Conservation (phyloP, 2,888 invertebrate species). For the Oxystoma pomonae region DNA sequence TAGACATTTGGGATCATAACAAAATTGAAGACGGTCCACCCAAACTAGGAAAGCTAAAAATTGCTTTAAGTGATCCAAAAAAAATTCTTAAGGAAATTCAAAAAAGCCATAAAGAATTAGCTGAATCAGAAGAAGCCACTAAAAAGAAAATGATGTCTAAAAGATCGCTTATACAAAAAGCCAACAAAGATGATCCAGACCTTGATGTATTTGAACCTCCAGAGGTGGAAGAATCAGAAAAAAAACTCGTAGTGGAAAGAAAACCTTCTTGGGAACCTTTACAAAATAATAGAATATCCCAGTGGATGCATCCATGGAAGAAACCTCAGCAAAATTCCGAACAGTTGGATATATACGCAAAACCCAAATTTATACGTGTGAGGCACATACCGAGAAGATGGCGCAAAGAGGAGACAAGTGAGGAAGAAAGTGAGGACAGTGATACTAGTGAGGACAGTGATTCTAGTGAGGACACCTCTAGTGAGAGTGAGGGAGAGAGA, state of each 20-base stretch:
- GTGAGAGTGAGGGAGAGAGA: constrained; percentile 35
- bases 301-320: constrained; percentile 44
- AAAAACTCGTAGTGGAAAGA: constrained; percentile 42
- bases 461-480: constrained; percentile 23
- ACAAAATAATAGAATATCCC: constrained; percentile 44
- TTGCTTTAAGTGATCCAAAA: constrained; percentile 16
- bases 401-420: constrained; percentile 26
- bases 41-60: constrained; percentile 13
- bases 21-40: constrained; percentile 13
- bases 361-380: constrained; percentile 44
- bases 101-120: neutral
- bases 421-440: constrained; percentile 34
- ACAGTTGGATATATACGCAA: constrained; percentile 44
- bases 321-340: constrained; percentile 45
- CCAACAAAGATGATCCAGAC: constrained; percentile 43
- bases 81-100: constrained; percentile 14
- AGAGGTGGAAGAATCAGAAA: constrained; percentile 31
- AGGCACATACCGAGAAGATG: constrained; percentile 41
- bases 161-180: constrained; percentile 43
- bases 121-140: constrained; percentile 34
- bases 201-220: constrained; percentile 39
- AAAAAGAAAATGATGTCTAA: constrained; percentile 38
- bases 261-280: constrained; percentile 43
- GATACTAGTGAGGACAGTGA: constrained; percentile 31
- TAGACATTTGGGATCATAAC: constrained; percentile 11